Base-by-base conservation (phyloP, 2,888 invertebrate genomes). In the Anthoptus insignis region DNA sequence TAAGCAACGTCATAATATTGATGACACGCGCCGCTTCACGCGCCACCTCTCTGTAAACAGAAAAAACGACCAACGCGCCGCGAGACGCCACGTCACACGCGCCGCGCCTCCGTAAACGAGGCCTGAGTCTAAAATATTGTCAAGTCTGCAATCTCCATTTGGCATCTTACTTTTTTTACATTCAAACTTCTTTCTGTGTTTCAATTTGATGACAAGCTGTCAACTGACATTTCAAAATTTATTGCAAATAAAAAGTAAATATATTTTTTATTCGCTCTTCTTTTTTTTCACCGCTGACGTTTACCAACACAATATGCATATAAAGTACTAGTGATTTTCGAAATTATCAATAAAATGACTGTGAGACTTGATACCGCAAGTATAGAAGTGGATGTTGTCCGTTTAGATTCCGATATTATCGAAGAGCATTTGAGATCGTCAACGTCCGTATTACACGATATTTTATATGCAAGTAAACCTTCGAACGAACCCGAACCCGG, bases 341-440 rank as follows among this genome's bases (percentile, higher is more conserved):
- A 60, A 9, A 53, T 22, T 42, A 21, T 42, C n/a, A 39, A 19
- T 47, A 60, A 22, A 53, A 61, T 61, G 53, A 24, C 45, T 32
- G 45, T 45, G 16, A 61, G 45, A 21, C 34, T 63, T 9, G 27
- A 56, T 39, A 39, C 19, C 19, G 56, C 29, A 11, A 11, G 27
- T 39, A 56, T 63, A 21, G 63, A 63, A 65, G 79, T 86, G 32
- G 75, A 81, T 14, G 73, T 86, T 22, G 81, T 77, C 59, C 78
- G 79, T 60, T 69, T 83, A 22, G 76, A 82, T 52, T 70, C 77
- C 0, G 80, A 84, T 0, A 76, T 76, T 16, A 79, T 83, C 16
- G 79, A 83, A 24, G 83, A 86, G 50, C 82, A 84, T 60, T 74
- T 87, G 59, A 77, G 80, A 22, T 77, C 81, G 1, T 82, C 87